Percentiles rank a stretch among this genome's conserved stretches.
Evolutionary conservation across 2,888 invertebrate genomes (phyloP).

Genomic region (Cactoblastis cactorum): DNA sequence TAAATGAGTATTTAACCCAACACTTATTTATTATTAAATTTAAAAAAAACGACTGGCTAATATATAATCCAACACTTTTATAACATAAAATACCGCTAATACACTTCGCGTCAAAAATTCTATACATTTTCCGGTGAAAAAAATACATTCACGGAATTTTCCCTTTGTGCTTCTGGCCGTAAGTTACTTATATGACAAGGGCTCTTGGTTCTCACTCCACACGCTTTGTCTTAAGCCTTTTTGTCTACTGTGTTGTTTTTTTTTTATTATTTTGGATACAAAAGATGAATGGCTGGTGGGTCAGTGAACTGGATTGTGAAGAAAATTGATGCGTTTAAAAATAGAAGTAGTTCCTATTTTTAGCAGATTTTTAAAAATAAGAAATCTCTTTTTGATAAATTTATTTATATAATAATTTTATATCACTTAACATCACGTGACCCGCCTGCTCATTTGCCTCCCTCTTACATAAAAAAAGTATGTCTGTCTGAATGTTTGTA

Average conservation of each 20-base stretch:
- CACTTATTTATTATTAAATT: no score
- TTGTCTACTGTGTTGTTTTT: slow-evolving; percentile 7
- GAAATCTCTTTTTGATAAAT: no score
- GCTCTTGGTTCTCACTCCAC: slow-evolving; percentile 3
- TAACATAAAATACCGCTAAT: neutral
- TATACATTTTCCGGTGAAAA: neutral
- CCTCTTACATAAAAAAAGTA: no score
- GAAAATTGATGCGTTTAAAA: neutral
- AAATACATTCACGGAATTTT: neutral
- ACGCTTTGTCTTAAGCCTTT: slow-evolving; percentile 12
- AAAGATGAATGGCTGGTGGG: slow-evolving; percentile 5
- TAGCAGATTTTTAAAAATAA: no score
- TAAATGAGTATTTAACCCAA: no score
- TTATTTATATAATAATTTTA: no score
- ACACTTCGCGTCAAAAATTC: neutral
- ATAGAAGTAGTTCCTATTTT: no score
- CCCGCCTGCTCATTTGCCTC: no score
- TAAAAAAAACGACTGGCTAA: neutral
- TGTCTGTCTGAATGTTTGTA: no score
- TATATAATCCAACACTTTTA: neutral
- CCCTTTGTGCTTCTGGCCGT: neutral
- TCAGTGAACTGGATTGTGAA: neutral
- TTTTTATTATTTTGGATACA: slow-evolving; percentile 13
- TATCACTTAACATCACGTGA: no score
- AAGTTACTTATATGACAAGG: slow-evolving; percentile 8